A percentile compares a stretch with the other conserved stretches of the same genome.
phyloP scores from a whole-genome alignment of 2,113 vertebrate genomes.

The Gavialis gangeticus region DNA sequence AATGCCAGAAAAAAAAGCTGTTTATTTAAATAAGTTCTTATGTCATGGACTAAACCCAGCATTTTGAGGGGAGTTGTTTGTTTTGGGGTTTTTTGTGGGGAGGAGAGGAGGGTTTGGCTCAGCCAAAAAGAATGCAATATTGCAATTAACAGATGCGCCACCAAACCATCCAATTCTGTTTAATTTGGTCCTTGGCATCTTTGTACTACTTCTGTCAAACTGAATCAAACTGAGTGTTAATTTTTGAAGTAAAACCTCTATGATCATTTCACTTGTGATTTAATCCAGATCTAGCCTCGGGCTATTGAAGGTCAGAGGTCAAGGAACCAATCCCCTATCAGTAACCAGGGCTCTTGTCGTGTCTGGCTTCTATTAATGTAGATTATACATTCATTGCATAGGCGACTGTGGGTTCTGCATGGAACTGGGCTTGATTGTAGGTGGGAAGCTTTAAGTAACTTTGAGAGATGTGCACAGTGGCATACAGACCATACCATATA shows the following conservation, averaged over 20 bases:
- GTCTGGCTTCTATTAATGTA: background rate
- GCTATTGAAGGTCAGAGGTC: constrained; percentile 83
- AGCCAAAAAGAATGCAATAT: constrained; percentile 60
- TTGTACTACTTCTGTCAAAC: constrained; percentile 85
- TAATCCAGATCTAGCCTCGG: constrained; percentile 85
- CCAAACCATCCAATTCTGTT: constrained; percentile 80
- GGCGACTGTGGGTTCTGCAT: background rate
- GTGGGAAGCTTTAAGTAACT: background rate
- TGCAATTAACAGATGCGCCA: constrained; percentile 81
- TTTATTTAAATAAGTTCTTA: constrained; percentile 41
- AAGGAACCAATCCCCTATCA: constrained; percentile 80
- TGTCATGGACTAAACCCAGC: constrained; percentile 53
- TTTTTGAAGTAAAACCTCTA: constrained; percentile 85
- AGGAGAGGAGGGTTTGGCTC: constrained; percentile 30
- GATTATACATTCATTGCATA: background rate
- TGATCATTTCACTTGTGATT: constrained; percentile 86
- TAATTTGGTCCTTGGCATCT: constrained; percentile 83
- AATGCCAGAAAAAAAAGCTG: background rate
- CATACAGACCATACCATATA: background rate
- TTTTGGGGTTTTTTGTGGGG: background rate
- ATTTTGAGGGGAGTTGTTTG: background rate
- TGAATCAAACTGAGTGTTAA: constrained; percentile 84
- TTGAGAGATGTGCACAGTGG: background rate
- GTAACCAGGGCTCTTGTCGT: constrained; percentile 17
- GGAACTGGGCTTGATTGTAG: background rate